These are phyloP conservation scores for Allacma fusca DNA, from an alignment of 2,888 invertebrate species.

Conservation along the genomic window DNA sequence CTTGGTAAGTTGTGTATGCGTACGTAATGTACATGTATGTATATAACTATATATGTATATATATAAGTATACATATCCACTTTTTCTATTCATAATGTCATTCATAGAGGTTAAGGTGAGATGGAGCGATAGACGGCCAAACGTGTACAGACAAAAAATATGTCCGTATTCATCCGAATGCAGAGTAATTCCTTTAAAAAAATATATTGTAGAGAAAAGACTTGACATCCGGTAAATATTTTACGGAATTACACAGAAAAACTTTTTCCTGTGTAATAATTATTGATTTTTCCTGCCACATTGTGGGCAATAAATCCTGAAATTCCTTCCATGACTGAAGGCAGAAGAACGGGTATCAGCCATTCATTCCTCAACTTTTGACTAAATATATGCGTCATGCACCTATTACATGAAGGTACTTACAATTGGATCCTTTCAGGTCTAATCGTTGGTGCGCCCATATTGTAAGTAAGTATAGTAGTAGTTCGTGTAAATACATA, in stretches of 20 bases:
- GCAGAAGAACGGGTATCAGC: background rate
- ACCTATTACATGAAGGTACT: background rate
- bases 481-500: background rate
- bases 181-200: background rate
- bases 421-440: background rate
- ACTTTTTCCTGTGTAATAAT: background rate
- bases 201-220: background rate
- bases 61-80: too few relatives aligned
- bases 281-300: background rate
- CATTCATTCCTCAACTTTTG: background rate
- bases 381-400: background rate
- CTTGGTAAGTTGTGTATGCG: too few relatives aligned
- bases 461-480: too few relatives aligned
- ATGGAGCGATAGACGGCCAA: too few relatives aligned
- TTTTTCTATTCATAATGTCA: too few relatives aligned
- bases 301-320: background rate
- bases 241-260: background rate
- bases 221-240: slow-evolving; percentile 17
- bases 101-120: too few relatives aligned
- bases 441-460: background rate
- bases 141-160: too few relatives aligned
- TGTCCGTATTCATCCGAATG: background rate
- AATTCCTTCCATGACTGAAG: background rate
- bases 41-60: too few relatives aligned
- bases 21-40: too few relatives aligned